Base-by-base conservation (phyloP, 2,113 vertebrate species). In the Madoqua kirkii region DNA sequence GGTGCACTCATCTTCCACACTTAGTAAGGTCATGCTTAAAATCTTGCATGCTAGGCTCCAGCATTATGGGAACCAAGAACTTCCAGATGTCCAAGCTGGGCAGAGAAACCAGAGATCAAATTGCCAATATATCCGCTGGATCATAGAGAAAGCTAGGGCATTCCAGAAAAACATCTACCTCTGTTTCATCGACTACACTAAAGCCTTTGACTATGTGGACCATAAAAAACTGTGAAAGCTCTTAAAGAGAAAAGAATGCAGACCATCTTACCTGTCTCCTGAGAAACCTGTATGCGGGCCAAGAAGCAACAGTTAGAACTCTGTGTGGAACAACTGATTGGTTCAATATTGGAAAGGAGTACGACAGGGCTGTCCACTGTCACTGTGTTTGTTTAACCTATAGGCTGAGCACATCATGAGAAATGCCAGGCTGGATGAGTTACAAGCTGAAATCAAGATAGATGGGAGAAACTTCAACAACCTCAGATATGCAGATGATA, bases 281-380 rank as follows among this genome's bases (percentile, higher is more conserved):
- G 67, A 71, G 5, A 40, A 71, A 71, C n/a, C 67, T 71, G 19
- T 71, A 40, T 40, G 19, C 1, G 0, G n/a, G 36, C 67, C 19
- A 40, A 40, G 5, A 71, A 71, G 10, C 19, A 71, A 40, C n/a
- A 71, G 19, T 71, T 71, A 71, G n/a, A 71, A 71, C n/a, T 40
- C 67, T 71, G n/a, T 40, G n/a, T 40, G 67, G 67, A 40, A 40
- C 67, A 71, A 40, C 67, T 40, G n/a, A 23, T 40, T 23, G 19
- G 67, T 71, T 40, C 19, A 40, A 71, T n/a, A 23, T 12, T 71
- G 5, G n/a, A 71, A 71, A 23, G n/a, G n/a, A 40, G 67, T 71
- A 71, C 0, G 0, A 71, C 67, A 71, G 10, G 10, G 19, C n/a
- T 71, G n/a, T 40, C 19, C 0, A 0, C 19, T 40, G 19, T 71